Conservation (phyloP, 2,797 vertebrate genomes). For the Rhinogobio ventralis region DNA sequence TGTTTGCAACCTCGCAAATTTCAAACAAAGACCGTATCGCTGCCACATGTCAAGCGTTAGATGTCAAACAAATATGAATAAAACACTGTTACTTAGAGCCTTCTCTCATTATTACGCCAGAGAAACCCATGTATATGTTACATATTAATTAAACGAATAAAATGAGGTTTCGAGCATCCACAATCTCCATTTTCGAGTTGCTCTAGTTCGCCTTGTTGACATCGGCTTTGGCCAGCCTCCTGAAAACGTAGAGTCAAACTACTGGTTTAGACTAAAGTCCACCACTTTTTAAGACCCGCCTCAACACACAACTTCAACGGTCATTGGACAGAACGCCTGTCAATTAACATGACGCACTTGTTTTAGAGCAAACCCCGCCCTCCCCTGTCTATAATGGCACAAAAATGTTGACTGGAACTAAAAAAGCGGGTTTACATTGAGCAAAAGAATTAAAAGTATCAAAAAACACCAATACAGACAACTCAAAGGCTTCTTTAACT, state of each 20-base stretch:
- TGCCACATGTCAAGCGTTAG: not conserved
- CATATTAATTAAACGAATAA: not conserved
- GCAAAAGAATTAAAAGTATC: conserved; percentile 60
- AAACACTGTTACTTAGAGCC: not conserved
- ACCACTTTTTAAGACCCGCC: conserved; percentile 17
- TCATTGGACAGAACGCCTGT: conserved; percentile 47
- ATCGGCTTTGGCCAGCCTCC: conserved; percentile 61
- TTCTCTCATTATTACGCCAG: not conserved
- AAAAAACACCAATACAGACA: rapidly evolving
- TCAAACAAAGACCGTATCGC: not conserved
- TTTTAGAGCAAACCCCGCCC: not conserved
- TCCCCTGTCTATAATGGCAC: not conserved
- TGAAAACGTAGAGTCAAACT: not conserved
- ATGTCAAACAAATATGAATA: not conserved
- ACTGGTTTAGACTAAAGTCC: conserved; percentile 62
- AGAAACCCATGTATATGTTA: not conserved
- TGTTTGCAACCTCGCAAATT: conserved; percentile 2
- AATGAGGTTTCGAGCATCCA: not conserved
- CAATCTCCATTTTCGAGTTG: conserved; percentile 58
- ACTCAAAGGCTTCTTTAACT: not conserved
- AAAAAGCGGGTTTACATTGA: conserved; percentile 53
- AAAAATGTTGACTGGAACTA: conserved; percentile 43
- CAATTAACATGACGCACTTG: conserved; percentile 13
- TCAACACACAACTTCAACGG: not conserved
- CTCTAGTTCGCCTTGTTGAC: conserved; percentile 75